Evolutionary conservation across 2,797 vertebrate genomes (phyloP).

Genomic region (Pantherophis vulpinus): DNA sequence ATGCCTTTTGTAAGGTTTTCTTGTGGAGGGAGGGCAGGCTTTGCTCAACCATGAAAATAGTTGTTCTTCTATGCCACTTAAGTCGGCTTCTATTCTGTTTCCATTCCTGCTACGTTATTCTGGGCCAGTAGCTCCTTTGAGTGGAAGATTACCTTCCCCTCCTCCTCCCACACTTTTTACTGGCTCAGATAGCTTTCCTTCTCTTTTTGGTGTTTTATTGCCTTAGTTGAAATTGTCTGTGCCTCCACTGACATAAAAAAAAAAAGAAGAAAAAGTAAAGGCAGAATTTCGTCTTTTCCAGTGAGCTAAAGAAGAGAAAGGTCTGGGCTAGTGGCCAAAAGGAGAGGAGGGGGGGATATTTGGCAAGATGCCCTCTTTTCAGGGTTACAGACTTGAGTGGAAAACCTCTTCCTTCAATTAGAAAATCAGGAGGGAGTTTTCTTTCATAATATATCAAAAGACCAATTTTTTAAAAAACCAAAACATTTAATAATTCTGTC

Average conservation of each 20-base stretch:
- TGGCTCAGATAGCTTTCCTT: constrained; percentile 32
- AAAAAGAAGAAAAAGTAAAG: background rate
- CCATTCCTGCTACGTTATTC: constrained; percentile 36
- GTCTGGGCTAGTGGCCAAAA: constrained; percentile 30
- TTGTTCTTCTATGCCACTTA: constrained; percentile 4
- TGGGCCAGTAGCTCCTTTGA: constrained; percentile 23
- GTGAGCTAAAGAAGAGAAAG: constrained; percentile 40
- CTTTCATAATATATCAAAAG: constrained; percentile 41
- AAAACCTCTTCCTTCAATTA: background rate
- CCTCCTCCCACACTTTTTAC: constrained; percentile 11
- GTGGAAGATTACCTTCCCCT: constrained; percentile 18
- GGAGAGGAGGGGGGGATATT: background rate
- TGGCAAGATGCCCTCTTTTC: constrained; percentile 22
- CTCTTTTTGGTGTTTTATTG: constrained; percentile 5
- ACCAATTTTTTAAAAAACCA: constrained; percentile 13
- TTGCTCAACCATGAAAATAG: constrained; percentile 27
- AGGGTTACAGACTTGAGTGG: constrained; percentile 13
- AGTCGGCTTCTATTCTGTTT: constrained; percentile 30
- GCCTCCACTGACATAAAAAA: constrained; percentile 31
- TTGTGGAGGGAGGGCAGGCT: background rate
- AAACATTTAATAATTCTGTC: constrained; percentile 44
- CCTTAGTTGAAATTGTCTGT: constrained; percentile 34
- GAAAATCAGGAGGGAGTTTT: constrained; percentile 22
- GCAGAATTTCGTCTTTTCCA: constrained; percentile 47
- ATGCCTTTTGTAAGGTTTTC: constrained; percentile 23